Evolutionary conservation across 1,140 invertebrate species (phyloP).

Genomic region (Drosophila setifemur): DNA sequence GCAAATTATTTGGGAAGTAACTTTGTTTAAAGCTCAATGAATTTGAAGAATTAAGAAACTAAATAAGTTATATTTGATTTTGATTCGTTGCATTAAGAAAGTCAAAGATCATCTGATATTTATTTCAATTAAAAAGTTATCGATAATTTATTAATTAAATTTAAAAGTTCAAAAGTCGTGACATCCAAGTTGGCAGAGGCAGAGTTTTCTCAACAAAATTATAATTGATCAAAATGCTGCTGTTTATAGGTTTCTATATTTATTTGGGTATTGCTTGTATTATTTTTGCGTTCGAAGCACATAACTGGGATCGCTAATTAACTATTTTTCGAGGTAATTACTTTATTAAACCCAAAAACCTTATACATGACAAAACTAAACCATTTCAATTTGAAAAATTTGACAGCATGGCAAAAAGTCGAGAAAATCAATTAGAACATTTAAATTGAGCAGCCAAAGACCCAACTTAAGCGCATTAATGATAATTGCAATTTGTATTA

Average conservation of each 20-base stretch:
- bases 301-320: not conserved
- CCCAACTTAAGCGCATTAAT: constrained; percentile 47
- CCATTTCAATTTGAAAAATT: too few relatives aligned
- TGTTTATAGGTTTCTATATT: constrained; percentile 6
- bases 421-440: constrained; percentile 33
- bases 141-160: too few relatives aligned
- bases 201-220: constrained; percentile 15
- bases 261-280: constrained; percentile 10
- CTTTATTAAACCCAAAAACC: too few relatives aligned
- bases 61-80: too few relatives aligned
- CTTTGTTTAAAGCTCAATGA: not conserved
- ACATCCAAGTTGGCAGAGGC: not conserved
- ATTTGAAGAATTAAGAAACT: not conserved
- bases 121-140: too few relatives aligned
- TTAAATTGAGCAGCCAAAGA: constrained; percentile 1
- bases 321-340: not conserved
- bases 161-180: not conserved
- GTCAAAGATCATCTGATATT: too few relatives aligned
- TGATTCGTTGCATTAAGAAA: too few relatives aligned
- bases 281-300: constrained; percentile 9
- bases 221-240: not conserved
- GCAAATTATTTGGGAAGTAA: not conserved
- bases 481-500: constrained; percentile 58
- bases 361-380: too few relatives aligned
- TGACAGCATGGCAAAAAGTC: not conserved